Base-by-base conservation (phyloP, 1,140 invertebrate species). In the Drosophila suzukii region DNA sequence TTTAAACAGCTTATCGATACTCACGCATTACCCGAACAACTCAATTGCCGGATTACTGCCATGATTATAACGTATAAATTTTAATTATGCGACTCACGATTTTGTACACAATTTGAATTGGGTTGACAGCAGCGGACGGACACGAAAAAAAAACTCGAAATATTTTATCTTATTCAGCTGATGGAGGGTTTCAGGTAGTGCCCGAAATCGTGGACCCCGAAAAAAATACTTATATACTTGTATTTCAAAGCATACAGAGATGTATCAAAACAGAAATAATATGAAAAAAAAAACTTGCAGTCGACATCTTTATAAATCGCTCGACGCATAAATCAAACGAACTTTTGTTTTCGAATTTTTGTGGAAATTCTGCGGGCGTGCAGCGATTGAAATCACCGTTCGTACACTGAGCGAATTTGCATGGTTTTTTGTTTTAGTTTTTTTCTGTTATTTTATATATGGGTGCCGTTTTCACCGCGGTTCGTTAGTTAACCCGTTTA, bases 51-150 rank as follows among this genome's bases (percentile, higher is more conserved):
- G 54, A 78, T 82, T 70, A 58, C 75, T 49, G 51, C 67, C 66
- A 76, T 84, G 81, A 80, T 79, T 76, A 72, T 77, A 70, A 80
- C 62, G 81, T 67, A 75, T 79, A 88, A 77, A 88, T 88, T 80
- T 88, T 88, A 88, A 88, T 88, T 88, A 88, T 88, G 84, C 83
- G 59, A 49, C 75, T 89, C 83, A 88, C 83, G 83, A 88, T 83
- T 86, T 80, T 88, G 63, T 89, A 88, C 84, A 88, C 83, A 88
- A 88, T 88, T 88, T 88, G 83, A 88, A 88, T 88, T 89, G 83
- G 83, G 83, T 88, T 88, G 83, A 88, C 83, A 89, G 83, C 71
- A 50, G 59, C 46, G 61, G 68, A 51, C 75, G 58, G 62, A 55
- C 55, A 66, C 73, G 56, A 66, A 46, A 38, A 75, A 56, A 75